Base-by-base conservation (phyloP, 2,113 vertebrate genomes). In the Saccopteryx leptura region DNA sequence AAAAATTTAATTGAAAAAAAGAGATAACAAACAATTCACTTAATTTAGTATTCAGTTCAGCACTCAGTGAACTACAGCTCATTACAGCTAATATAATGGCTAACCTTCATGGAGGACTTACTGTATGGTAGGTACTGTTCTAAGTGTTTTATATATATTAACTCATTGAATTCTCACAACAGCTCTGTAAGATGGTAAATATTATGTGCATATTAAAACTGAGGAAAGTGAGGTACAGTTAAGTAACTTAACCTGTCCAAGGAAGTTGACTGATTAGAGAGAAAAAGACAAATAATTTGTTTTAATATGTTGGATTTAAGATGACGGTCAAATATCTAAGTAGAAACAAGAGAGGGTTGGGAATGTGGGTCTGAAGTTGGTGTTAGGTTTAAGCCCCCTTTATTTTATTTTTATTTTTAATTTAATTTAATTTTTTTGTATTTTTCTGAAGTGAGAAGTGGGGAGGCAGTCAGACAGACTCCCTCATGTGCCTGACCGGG, bases 161-260 rank as follows among this genome's bases (percentile, higher is more conserved):
- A 81, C 9, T 72, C 26, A 76, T 24, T 48, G 48, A 75, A 54
- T 78, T 17, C n/a, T 78, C 15, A 15, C 17, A 83, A 92, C 18
- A 83, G 69, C 46, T 63, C n/a, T 9, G 1, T 3, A 46, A 31
- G 6, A 96, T 48, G 46, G 68, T 78, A 65, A 33, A 50, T 83
- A 94, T 48, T 71, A 69, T 56, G 12, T 39, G 6, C n/a, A 76
- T 66, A 75, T 93, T 91, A 93, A 88, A 91, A 54, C 33, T 50
- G 28, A 78, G 28, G 56, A 87, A 75, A 87, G 31, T 71, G n/a
- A 88, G 19, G 69, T 23, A 78, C 28, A n/a, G 31, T 50, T 71
- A 78, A 82, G n/a, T 21, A 69, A 76, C 28, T 60, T 76, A 61
- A 83, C 50, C 60, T 72, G 65, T 60, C 79, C 56, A 88, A 65